Base-by-base conservation (phyloP, 2,113 vertebrate species). In the Lethenteron camtschaticum region DNA sequence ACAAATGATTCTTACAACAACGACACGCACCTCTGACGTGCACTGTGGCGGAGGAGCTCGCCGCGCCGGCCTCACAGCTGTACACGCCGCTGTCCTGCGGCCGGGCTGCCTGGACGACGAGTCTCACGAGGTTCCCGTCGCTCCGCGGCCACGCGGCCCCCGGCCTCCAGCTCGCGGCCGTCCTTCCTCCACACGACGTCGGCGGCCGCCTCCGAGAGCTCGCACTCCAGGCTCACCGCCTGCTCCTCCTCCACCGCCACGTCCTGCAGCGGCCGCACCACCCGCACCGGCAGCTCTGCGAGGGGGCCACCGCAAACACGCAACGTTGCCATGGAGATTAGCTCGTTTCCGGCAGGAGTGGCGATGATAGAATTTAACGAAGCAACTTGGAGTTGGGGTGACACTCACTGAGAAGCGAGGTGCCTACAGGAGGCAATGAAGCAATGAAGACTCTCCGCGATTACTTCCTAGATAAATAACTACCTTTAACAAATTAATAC, bases 111-210 rank as follows among this genome's bases (percentile, higher is more conserved):
- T 82, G 85, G 84, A 99, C 86, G 81, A 79, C 88, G 84, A 99
- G 83, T 79, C 83, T 88, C 75, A 89, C 88, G 79, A 99, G 89
- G 77, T 86, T 95, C 92, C 94, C 96, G 84, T 99, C 90, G 84
- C 81, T 88, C 85, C 83, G 90, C 80, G 81, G 87, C 71, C 79
- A 99, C 79, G 74, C 87, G 85, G 77, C 74, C 78, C 77, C 87
- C 90, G 18, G 85, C 78, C 77, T 79, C 75, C 77, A 99, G 76
- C 72, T 82, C 85, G 79, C 81, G 82, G 79, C 87, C 88, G 57
- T 92, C 85, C 84, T 80, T 90, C 83, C 81, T 94, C 94, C 94
- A 99, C 10, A 79, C 77, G 79, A 81, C 75, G 58, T 41, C 41
- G 3, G 73, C 75, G 2, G 73, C 71, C 73, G 79, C 80, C 72